Conservation (phyloP, 1,140 invertebrate genomes). For the Cyclina sinensis region DNA sequence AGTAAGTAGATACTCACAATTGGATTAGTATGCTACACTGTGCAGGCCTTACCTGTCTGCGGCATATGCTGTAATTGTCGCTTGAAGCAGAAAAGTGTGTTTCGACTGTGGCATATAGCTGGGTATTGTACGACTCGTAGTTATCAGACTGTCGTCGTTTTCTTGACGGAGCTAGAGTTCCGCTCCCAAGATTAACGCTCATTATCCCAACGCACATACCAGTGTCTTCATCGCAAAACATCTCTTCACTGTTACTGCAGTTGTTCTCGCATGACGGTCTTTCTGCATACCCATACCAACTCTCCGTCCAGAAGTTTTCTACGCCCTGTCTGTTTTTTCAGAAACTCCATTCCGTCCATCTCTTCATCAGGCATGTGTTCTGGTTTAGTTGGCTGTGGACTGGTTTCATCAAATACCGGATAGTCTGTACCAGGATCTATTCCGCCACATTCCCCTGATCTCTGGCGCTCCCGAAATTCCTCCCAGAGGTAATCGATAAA, state of each 20-base stretch:
- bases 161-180: too few relatives aligned
- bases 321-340: slow-evolving; percentile 20
- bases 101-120: neutral
- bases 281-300: slow-evolving; percentile 49
- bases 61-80: neutral
- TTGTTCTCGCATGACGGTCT: slow-evolving; percentile 40
- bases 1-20: too few relatives aligned
- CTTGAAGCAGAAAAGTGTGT: too few relatives aligned
- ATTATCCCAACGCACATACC: slow-evolving; percentile 13
- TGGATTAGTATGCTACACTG: too few relatives aligned
- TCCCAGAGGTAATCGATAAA: slow-evolving; percentile 84
- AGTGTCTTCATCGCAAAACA: slow-evolving; percentile 4
- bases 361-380: neutral
- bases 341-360: slow-evolving; percentile 14
- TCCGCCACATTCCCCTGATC: neutral
- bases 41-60: neutral
- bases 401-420: neutral
- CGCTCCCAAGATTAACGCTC: too few relatives aligned
- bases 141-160: too few relatives aligned
- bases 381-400: neutral
- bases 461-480: slow-evolving; percentile 65
- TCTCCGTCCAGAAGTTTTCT: slow-evolving; percentile 43
- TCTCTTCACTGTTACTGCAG: slow-evolving; percentile 24
- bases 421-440: slow-evolving; percentile 46
- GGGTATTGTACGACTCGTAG: too few relatives aligned